These are phyloP conservation scores for Drosophila maculinotata DNA, from an alignment of 2,888 invertebrate genomes.

Conservation along the genomic window DNA sequence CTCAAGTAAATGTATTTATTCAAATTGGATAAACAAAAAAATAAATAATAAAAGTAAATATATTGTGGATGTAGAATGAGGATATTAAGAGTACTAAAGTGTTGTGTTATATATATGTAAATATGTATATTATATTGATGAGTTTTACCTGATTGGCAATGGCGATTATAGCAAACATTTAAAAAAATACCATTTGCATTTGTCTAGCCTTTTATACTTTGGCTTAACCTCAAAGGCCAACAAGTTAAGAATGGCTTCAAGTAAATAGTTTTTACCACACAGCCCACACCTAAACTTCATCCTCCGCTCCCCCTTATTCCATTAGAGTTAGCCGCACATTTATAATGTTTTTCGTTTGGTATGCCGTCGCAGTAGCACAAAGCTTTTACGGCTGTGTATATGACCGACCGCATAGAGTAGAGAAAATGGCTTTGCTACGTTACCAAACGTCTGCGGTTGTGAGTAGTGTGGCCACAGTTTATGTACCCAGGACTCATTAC, in stretches of 20 bases:
- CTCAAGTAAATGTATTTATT: conserved; percentile 52
- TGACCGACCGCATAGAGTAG: conserved; percentile 36
- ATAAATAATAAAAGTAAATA: not conserved
- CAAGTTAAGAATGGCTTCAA: not conserved
- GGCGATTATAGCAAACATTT: too few species aligned
- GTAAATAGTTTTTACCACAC: not conserved
- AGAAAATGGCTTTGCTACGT: conserved; percentile 31
- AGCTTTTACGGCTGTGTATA: conserved; percentile 45
- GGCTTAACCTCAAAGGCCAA: too few species aligned
- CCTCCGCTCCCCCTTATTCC: conserved; percentile 11
- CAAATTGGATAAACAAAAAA: conserved; percentile 10
- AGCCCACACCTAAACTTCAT: not conserved
- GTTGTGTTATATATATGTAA: not conserved
- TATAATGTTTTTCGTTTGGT: conserved; percentile 62
- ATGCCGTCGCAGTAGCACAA: conserved; percentile 16
- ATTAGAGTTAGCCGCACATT: conserved; percentile 59
- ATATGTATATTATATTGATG: too few species aligned
- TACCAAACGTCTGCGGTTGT: conserved; percentile 52
- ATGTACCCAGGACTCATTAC: conserved; percentile 56
- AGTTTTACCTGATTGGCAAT: too few species aligned
- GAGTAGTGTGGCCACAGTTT: conserved; percentile 36
- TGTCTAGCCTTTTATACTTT: not conserved
- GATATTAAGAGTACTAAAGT: too few species aligned
- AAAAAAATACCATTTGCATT: not conserved
- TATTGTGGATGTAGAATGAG: not conserved